Evolutionary conservation across 2,888 invertebrate genomes (phyloP), one percentile per base, ranked within the genome.

Genomic region (Boloria selene): DNA sequence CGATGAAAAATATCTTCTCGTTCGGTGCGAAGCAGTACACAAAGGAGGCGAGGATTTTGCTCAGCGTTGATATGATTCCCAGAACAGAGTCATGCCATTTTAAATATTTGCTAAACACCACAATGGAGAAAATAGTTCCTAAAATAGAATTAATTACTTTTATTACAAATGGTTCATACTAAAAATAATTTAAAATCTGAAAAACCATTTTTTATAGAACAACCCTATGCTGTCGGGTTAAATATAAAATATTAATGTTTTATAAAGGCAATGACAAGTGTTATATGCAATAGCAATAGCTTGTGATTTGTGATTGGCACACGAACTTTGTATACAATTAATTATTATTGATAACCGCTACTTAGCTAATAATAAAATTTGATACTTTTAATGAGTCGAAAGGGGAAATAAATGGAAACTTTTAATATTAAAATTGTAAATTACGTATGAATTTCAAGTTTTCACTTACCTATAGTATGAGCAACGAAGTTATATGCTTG

Each of bases 1-100:
- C 96, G 69, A 96, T 86, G 81, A 95, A 97, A 82, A 97, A 95
- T 79, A 96, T 94, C 86, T 93, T 93, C 22, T 94, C 94, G 38
- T 94, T 94, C 3, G 93, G 93, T 4, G 97, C 96, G 78, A 96
- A 97, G 52, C 96, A 96, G 78, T 96, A 97, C 0, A 97, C 94
- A 74, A 97, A 95, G 50, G 96, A 95, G 0, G 96, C 95, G 0
- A 95, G 88, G 22, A 97, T 96, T 88, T 97, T 97, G 77, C 97
- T 97, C 78, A 95, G 90, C 60, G 96, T 95, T 0, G 97, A 96
- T 75, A 96, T 93, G 3, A 96, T 95, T 14, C 97, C 97, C 58
- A 97, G 94, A 16, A 96, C 84, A 0, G 96, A 95, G 82, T 97
- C 97, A 75, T 96, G 96, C 78, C 97, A 94, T 81, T 96, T 94